Evolutionary conservation across 2,888 invertebrate genomes (phyloP).

Genomic region (Cataglyphis cursor): DNA sequence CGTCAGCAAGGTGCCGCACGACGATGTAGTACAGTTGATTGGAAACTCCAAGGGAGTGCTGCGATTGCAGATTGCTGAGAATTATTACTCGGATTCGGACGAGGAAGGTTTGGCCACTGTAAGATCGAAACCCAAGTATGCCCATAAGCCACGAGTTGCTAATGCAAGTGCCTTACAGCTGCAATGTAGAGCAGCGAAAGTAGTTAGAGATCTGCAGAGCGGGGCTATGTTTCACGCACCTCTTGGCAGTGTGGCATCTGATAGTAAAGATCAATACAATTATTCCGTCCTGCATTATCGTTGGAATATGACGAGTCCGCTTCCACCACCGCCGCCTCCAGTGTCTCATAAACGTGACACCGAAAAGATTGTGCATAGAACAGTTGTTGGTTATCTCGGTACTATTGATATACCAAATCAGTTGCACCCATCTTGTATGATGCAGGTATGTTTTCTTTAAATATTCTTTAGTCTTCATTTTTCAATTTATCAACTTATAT

Average conservation of each 20-base stretch:
- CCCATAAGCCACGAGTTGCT: slow-evolving; percentile 87
- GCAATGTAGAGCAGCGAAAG: slow-evolving; percentile 87
- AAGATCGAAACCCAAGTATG: slow-evolving; percentile 89
- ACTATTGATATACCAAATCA: slow-evolving; percentile 98
- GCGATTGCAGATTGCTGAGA: slow-evolving; percentile 94
- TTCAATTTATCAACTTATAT: neutral
- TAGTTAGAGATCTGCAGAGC: slow-evolving; percentile 87
- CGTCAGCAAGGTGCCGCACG: slow-evolving; percentile 97
- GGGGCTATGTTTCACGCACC: slow-evolving; percentile 87
- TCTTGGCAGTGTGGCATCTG: slow-evolving; percentile 65
- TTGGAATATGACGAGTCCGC: slow-evolving; percentile 85
- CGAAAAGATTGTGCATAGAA: slow-evolving; percentile 91
- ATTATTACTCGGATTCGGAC: slow-evolving; percentile 95
- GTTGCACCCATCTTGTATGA: slow-evolving; percentile 91
- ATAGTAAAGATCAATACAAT: slow-evolving; percentile 80
- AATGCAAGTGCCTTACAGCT: slow-evolving; percentile 78
- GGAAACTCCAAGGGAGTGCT: slow-evolving; percentile 95
- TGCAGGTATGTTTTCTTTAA: slow-evolving; percentile 86
- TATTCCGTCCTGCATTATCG: slow-evolving; percentile 82
- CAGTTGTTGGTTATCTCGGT: slow-evolving; percentile 97
- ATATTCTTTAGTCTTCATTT: neutral
- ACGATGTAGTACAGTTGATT: slow-evolving; percentile 96
- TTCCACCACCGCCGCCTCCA: slow-evolving; percentile 86
- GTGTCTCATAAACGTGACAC: slow-evolving; percentile 83
- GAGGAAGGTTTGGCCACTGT: slow-evolving; percentile 90